Conservation (phyloP, 2,797 vertebrate genomes). For the Eulemur mongoz region DNA sequence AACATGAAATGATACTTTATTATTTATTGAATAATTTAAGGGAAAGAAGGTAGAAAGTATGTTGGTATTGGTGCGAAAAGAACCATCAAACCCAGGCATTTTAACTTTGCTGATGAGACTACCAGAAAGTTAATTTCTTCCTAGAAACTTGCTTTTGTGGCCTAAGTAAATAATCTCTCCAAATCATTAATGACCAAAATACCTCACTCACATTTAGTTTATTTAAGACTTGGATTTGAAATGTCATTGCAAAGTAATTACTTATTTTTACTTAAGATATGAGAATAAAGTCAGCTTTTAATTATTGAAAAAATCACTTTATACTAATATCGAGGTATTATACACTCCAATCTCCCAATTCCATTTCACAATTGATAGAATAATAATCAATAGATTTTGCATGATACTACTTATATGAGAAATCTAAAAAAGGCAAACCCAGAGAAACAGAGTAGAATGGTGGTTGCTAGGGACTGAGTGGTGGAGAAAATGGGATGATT, state of each 20-base stretch:
- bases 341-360: neutral
- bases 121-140: neutral
- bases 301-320: neutral
- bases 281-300: neutral
- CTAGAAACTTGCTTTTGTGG: neutral
- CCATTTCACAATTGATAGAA: neutral
- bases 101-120: neutral
- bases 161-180: neutral
- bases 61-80: neutral
- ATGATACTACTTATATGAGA: neutral
- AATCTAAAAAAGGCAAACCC: neutral
- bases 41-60: neutral
- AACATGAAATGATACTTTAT: neutral
- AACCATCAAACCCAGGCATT: neutral
- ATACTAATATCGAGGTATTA: neutral
- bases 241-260: neutral
- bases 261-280: neutral
- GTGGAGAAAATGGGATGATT: neutral
- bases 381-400: conserved; percentile 1
- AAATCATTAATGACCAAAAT: conserved; percentile 16
- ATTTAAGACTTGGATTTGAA: conserved; percentile 37
- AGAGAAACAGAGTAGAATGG: neutral
- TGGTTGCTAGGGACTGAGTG: neutral
- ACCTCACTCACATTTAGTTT: neutral
- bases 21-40: neutral